A percentile compares a stretch with the other conserved stretches of the same genome.
Conservation (phyloP, 2,888 invertebrate genomes). For the Stramonita haemastoma region DNA sequence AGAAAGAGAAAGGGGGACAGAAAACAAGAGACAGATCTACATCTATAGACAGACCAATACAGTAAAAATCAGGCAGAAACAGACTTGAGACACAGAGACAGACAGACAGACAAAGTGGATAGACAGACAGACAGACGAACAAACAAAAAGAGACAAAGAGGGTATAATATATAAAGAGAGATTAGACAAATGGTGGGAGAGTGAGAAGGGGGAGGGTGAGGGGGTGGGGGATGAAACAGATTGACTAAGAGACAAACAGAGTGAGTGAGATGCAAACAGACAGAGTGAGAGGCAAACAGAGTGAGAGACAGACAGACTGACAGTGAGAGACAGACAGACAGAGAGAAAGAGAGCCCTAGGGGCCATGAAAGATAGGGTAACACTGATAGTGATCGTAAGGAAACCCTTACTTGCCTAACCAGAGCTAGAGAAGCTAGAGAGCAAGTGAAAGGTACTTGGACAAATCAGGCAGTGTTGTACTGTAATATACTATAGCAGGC, state of each 20-base stretch:
- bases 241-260: too few species aligned
- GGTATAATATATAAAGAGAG: background rate
- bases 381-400: too few species aligned
- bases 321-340: too few species aligned
- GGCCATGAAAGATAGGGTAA: too few species aligned
- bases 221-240: background rate
- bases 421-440: too few species aligned
- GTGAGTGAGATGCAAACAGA: background rate
- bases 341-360: too few species aligned
- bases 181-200: background rate
- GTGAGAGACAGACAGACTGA: background rate
- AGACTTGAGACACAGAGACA: background rate
- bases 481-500: too few species aligned
- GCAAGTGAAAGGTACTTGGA: too few species aligned
- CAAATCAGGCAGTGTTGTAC: too few species aligned
- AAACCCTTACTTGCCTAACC: too few species aligned
- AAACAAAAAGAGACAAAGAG: background rate
- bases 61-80: too few species aligned
- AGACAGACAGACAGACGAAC: background rate
- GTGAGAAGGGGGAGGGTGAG: background rate
- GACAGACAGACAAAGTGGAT: background rate
- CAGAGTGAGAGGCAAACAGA: background rate
- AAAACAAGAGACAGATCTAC: background rate
- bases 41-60: too few species aligned
- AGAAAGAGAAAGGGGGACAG: background rate